These are phyloP conservation scores for Hippocampus abdominalis DNA, from an alignment of 2,113 vertebrate genomes.

Conservation along the genomic window DNA sequence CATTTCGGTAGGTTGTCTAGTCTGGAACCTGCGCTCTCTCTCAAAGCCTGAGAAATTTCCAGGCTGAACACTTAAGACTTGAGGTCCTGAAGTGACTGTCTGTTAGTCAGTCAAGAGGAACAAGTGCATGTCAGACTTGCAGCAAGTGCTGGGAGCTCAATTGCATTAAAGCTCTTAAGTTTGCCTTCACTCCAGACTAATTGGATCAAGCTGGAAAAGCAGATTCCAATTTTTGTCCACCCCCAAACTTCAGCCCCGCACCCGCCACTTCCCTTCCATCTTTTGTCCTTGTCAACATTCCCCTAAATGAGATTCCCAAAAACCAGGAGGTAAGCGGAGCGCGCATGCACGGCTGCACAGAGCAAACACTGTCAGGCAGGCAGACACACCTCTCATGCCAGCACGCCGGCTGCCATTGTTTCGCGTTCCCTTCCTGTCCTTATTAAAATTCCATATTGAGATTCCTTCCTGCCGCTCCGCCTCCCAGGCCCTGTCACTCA, in stretches of 20 bases:
- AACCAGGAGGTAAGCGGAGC: constrained; percentile 62
- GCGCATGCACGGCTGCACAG: constrained; percentile 51
- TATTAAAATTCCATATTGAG: constrained; percentile 75
- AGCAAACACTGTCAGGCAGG: constrained; percentile 62
- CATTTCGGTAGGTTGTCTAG: constrained; percentile 14
- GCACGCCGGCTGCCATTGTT: constrained; percentile 53
- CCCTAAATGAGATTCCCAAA: constrained; percentile 67
- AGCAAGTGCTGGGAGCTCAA: constrained; percentile 69
- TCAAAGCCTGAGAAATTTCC: constrained; percentile 47
- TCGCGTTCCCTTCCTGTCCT: constrained; percentile 55
- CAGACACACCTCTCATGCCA: constrained; percentile 69
- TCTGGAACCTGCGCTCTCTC: constrained; percentile 17
- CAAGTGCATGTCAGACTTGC: constrained; percentile 69
- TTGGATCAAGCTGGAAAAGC: constrained; percentile 73
- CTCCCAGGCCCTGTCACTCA: constrained; percentile 69
- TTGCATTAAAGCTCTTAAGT: constrained; percentile 73
- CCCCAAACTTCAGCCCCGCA: neutral
- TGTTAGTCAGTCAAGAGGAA: constrained; percentile 72
- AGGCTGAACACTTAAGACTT: constrained; percentile 67
- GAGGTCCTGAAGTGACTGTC: constrained; percentile 67
- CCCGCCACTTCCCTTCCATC: constrained; percentile 30
- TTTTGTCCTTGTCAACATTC: constrained; percentile 72
- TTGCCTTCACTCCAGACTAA: constrained; percentile 70
- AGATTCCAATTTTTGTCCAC: constrained; percentile 54
- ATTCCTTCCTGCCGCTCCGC: constrained; percentile 70